Percentiles rank a stretch among this genome's conserved stretches.
Evolutionary conservation across 2,888 invertebrate genomes (phyloP).

Genomic region (Sesia apiformis): DNA sequence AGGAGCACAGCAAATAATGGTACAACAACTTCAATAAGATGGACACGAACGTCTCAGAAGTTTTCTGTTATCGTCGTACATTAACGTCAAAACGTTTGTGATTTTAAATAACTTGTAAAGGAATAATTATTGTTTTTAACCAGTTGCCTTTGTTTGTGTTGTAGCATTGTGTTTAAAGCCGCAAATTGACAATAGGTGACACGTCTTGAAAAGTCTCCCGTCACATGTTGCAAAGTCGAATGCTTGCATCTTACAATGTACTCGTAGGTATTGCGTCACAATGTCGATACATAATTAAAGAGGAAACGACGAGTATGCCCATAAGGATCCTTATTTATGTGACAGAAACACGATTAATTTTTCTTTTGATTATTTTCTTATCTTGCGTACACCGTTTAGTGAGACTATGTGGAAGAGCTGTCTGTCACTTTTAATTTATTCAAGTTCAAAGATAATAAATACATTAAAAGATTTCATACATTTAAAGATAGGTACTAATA

Average conservation of each 20-base stretch:
- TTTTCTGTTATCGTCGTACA: no score
- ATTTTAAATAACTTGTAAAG: no score
- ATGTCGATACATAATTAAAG: not conserved
- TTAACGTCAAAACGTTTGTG: no score
- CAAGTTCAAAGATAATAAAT: no score
- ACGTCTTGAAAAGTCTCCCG: not conserved
- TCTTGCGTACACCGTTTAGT: not conserved
- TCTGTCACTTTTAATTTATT: no score
- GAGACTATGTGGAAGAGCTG: no score
- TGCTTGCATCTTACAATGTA: not conserved
- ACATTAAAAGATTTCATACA: no score
- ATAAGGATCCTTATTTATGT: conserved; percentile 1
- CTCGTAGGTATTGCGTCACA: not conserved
- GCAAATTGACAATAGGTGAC: not conserved
- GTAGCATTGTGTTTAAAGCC: not conserved
- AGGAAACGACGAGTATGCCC: not conserved
- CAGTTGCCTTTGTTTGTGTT: not conserved
- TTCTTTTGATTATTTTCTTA: not conserved
- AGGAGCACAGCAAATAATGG: no score
- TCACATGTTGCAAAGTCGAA: not conserved
- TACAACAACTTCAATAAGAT: no score
- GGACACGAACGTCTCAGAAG: no score
- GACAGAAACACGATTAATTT: conserved; percentile 2
- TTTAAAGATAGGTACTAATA: no score
- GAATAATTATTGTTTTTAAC: no score